Percentiles rank a stretch among this genome's conserved stretches.
Evolutionary conservation across 2,797 vertebrate species (phyloP).

Genomic region (Aldrovandia affinis): DNA sequence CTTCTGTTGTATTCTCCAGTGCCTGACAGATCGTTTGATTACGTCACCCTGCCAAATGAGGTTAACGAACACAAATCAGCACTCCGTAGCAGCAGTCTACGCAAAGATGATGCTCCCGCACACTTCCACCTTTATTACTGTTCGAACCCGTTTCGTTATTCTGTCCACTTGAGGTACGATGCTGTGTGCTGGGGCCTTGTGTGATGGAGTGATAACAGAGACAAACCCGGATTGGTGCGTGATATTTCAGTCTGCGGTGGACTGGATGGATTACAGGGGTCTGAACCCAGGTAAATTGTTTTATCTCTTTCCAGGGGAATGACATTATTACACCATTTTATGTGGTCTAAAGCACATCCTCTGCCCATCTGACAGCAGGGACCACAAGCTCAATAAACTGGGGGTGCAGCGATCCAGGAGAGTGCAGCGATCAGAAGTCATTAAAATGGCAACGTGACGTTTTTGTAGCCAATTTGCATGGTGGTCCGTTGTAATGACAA

Average conservation of each 20-base stretch:
- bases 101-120: conserved; percentile 43
- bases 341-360: conserved; percentile 38
- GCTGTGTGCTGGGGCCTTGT: conserved; percentile 26
- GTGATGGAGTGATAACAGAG: conserved; percentile 55
- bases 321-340: conserved; percentile 40
- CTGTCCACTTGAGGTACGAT: conserved; percentile 15
- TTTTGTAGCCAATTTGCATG: background rate
- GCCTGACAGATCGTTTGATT: conserved; percentile 41
- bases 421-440: background rate
- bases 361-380: conserved; percentile 33
- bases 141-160: conserved; percentile 40
- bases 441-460: background rate
- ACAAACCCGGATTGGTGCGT: conserved; percentile 40
- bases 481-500: background rate
- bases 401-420: background rate
- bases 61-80: conserved; percentile 40
- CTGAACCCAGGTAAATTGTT: conserved; percentile 52
- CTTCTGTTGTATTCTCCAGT: conserved; percentile 28
- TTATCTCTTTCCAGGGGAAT: conserved; percentile 44
- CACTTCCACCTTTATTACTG: conserved; percentile 47
- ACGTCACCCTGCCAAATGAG: conserved; percentile 35
- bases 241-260: conserved; percentile 45
- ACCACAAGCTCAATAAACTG: conserved; percentile 13
- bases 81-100: conserved; percentile 38
- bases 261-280: conserved; percentile 55